These are phyloP conservation scores for Exephanes ischioxanthus DNA, from an alignment of 2,888 invertebrate genomes.

Conservation along the genomic window DNA sequence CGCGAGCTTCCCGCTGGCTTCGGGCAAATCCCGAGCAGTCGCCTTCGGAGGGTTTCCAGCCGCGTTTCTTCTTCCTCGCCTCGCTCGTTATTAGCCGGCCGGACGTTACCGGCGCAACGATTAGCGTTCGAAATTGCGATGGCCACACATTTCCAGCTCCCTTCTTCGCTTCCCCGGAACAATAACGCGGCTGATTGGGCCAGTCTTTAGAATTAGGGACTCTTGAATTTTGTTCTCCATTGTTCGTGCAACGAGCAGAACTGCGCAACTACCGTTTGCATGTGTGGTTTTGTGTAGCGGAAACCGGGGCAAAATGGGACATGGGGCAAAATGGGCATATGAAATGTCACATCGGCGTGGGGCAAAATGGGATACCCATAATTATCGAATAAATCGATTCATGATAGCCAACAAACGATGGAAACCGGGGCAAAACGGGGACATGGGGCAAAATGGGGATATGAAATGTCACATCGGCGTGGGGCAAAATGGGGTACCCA, in stretches of 20 bases:
- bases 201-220: constrained; percentile 78
- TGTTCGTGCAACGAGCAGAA: constrained; percentile 48
- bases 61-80: constrained; percentile 17
- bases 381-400: too few relatives aligned
- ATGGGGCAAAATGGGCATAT: too few relatives aligned
- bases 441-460: too few relatives aligned
- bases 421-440: too few relatives aligned
- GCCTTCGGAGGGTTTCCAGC: background rate
- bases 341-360: too few relatives aligned
- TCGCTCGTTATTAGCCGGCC: constrained; percentile 26
- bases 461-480: too few relatives aligned
- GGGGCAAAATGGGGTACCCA: too few relatives aligned
- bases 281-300: too few relatives aligned
- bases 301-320: too few relatives aligned
- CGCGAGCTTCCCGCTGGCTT: constrained; percentile 33
- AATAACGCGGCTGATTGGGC: constrained; percentile 78
- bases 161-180: constrained; percentile 72
- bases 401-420: too few relatives aligned
- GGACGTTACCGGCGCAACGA: constrained; percentile 40
- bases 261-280: background rate
- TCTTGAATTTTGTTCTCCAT: constrained; percentile 73
- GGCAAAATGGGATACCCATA: too few relatives aligned
- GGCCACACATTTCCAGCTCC: constrained; percentile 42
- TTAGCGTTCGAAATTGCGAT: constrained; percentile 59
- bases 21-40: constrained; percentile 2